A percentile compares a stretch with the other conserved stretches of the same genome.
Conservation (phyloP, 1,140 invertebrate genomes). For the Scaptomyza hsui region DNA sequence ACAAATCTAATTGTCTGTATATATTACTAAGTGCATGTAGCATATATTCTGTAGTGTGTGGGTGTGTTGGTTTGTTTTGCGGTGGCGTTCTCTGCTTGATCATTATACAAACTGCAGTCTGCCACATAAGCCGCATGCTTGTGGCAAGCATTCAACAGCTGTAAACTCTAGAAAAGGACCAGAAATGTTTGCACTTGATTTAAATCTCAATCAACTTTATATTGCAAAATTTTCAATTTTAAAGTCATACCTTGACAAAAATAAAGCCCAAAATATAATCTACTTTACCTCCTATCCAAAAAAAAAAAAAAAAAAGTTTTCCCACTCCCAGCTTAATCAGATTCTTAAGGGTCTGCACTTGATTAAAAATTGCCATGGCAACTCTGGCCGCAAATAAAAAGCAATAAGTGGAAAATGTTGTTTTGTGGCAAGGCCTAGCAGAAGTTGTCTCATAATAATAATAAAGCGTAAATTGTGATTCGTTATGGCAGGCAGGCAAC, state of each 20-base stretch:
- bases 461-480: constrained; percentile 63
- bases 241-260: too few relatives aligned
- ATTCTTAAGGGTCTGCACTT: constrained; percentile 25
- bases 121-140: background rate
- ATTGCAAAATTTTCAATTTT: too few relatives aligned
- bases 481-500: constrained; percentile 15
- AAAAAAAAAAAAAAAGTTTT: too few relatives aligned
- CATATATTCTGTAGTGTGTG: background rate
- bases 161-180: too few relatives aligned
- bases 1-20: constrained; percentile 2
- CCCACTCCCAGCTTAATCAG: background rate
- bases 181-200: too few relatives aligned
- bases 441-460: constrained; percentile 3
- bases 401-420: constrained; percentile 1
- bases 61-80: background rate
- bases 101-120: constrained; percentile 1
- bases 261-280: background rate
- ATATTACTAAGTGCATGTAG: background rate
- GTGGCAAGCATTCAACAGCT: constrained; percentile 2
- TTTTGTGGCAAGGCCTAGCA: background rate
- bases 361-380: constrained; percentile 52
- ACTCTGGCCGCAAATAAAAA: background rate
- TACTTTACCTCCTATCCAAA: background rate
- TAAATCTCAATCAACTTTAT: too few relatives aligned
- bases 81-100: background rate